Evolutionary conservation across 2,888 invertebrate genomes (phyloP), one percentile per base, ranked within the genome.

Genomic region (Agonopterix arenella): DNA sequence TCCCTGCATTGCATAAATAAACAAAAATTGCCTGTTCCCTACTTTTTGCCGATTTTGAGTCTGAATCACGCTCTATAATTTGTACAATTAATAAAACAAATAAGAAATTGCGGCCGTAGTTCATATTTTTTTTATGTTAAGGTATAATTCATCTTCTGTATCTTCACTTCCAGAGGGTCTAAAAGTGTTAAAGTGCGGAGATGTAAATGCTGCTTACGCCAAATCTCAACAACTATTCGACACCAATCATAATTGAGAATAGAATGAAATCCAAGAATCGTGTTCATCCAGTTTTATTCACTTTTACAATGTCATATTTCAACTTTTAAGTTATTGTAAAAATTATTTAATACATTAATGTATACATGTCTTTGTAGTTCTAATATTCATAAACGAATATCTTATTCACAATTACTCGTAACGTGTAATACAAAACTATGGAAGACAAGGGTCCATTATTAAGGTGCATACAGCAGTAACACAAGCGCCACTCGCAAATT

Each of bases 251-350:
- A 73, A 44, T 5, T 28, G 1, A 28, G 68, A 61, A 44, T 69
- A 61, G 65, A 70, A 62, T 63, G 68, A 66, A 70, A 71, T 65
- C 55, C 60, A 57, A 49, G 46, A 58, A 62, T 59, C 60, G 60
- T 70, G 68, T 75, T 78, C 68, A 79, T 75, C 73, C 76, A 76
- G 68, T 82, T 70, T 85, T 85, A 85, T 84, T 84, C 75, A 78
- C 76, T 70, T 77, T 78, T 76, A 82, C 74, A 80, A 4, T 64
- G 79, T 73, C 73, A 66, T 70, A 76, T 72, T 69, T 73, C 69
- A 70, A 70, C 73, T 49, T 75, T 28, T 79, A 82, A 82, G 77
- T 79, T 85, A 80, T 77, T 81, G 79, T 84, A 84, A 82, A 85
- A 84, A 78, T 73, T 73, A 77, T 76, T 71, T 69, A 80, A 77